These are phyloP conservation scores for Cremastobaeus sp. DNA, from an alignment of 2,888 invertebrate genomes.

Conservation along the genomic window DNA sequence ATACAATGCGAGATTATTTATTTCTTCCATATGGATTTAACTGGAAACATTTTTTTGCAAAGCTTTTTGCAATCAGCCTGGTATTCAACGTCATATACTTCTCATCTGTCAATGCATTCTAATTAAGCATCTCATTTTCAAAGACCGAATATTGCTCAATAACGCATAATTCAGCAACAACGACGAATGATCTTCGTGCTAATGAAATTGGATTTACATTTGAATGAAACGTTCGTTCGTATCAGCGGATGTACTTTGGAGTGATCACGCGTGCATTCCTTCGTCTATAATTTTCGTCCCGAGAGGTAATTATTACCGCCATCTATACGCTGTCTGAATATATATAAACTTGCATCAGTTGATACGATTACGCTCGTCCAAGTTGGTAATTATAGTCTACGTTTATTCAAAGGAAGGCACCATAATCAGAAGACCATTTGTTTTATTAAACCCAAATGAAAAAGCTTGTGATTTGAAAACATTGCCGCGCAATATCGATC, in stretches of 20 bases:
- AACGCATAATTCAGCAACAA: constrained; percentile 22
- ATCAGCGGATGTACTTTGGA: constrained; percentile 18
- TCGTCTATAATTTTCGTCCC: constrained; percentile 23
- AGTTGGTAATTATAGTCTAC: too few species aligned
- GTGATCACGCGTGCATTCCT: constrained; percentile 20
- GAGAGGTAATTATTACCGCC: constrained; percentile 13
- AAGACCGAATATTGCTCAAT: constrained; percentile 29
- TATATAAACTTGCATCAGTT: too few species aligned
- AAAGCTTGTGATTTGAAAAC: too few species aligned
- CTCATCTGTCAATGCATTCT: constrained; percentile 17
- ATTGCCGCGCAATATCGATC: too few species aligned
- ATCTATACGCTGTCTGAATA: constrained; percentile 10
- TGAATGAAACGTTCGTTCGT: constrained; percentile 26
- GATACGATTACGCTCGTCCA: too few species aligned
- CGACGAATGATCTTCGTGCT: constrained; percentile 29
- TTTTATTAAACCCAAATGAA: too few species aligned
- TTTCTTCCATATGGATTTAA: too few species aligned
- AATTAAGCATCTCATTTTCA: constrained; percentile 36
- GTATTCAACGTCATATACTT: constrained; percentile 9
- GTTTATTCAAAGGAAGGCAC: too few species aligned
- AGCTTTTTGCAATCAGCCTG: constrained; percentile 2
- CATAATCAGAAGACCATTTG: too few species aligned
- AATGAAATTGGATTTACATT: constrained; percentile 40
- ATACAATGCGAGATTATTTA: too few species aligned
- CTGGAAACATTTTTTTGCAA: too few species aligned